Percentiles rank a stretch among this genome's conserved stretches.
These are phyloP conservation scores for Rhinoderma darwinii DNA, from an alignment of 2,113 vertebrate genomes.

Conservation along the genomic window DNA sequence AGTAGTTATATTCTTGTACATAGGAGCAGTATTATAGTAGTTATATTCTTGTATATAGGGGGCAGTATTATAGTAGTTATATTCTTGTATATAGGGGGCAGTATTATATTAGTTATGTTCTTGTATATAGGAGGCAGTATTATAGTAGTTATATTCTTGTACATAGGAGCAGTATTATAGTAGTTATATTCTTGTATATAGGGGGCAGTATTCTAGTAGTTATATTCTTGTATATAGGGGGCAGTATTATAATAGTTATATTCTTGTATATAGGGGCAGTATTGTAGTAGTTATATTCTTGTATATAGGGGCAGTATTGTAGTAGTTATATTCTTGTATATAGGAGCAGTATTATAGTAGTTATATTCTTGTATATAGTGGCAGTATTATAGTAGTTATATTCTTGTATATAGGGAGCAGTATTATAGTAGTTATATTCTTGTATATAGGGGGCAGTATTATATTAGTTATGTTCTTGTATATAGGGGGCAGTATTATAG, in stretches of 20 bases:
- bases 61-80: too few relatives aligned
- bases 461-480: too few relatives aligned
- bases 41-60: too few relatives aligned
- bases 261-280: neutral
- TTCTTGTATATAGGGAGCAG: neutral
- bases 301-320: neutral
- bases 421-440: slow-evolving; percentile 1
- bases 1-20: too few relatives aligned
- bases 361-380: slow-evolving; percentile 12
- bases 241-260: neutral
- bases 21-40: too few relatives aligned
- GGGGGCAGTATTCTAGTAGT: neutral
- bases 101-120: slow-evolving; percentile 5
- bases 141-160: slow-evolving; percentile 7
- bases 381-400: too few relatives aligned
- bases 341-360: neutral
- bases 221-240: too few relatives aligned
- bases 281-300: slow-evolving; percentile 9
- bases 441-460: too few relatives aligned
- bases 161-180: neutral
- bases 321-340: neutral
- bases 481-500: too few relatives aligned
- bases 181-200: slow-evolving; percentile 1
- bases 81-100: neutral
- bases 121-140: neutral